Percentiles rank a stretch among this genome's conserved stretches.
phyloP scores from a whole-genome alignment of 1,140 invertebrate species.

The Ditylenchus dipsaci region DNA sequence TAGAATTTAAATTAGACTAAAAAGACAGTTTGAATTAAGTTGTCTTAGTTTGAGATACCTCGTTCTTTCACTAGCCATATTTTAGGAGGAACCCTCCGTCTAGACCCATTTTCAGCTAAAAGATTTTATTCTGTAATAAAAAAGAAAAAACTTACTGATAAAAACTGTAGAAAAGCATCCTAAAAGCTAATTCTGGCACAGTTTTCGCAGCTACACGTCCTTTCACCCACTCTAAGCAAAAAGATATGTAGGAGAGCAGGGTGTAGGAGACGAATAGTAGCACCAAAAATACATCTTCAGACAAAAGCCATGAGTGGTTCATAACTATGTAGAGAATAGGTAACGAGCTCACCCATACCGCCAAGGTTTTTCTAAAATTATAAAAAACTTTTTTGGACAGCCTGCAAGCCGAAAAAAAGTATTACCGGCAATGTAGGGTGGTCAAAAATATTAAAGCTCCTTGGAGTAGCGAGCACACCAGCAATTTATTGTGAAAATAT shows the following conservation, averaged over 20 bases:
- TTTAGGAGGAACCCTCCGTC: too few relatives aligned
- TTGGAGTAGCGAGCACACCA: conserved; percentile 44
- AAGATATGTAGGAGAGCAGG: conserved; percentile 51
- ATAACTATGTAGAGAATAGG: conserved; percentile 54
- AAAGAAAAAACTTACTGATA: neutral
- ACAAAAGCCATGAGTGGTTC: conserved; percentile 43
- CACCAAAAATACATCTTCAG: conserved; percentile 50
- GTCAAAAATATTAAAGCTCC: conserved; percentile 46
- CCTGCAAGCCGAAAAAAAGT: neutral
- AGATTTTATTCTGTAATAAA: too few relatives aligned
- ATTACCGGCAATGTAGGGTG: conserved; percentile 40
- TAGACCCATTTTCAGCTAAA: too few relatives aligned
- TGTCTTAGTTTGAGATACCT: too few relatives aligned
- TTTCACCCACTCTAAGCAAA: conserved; percentile 46
- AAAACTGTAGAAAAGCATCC: conserved; percentile 17
- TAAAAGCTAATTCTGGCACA: conserved; percentile 4
- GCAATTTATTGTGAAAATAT: conserved; percentile 44
- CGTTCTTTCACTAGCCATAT: too few relatives aligned
- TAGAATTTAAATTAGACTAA: too few relatives aligned
- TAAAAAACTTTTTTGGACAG: neutral
- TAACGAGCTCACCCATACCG: conserved; percentile 51
- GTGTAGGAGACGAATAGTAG: conserved; percentile 57
- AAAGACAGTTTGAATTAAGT: too few relatives aligned
- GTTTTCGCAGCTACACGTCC: conserved; percentile 32
- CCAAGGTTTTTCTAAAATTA: conserved; percentile 35